Evolutionary conservation across 2,113 vertebrate species (phyloP).

Genomic region (Poeciliopsis prolifica): DNA sequence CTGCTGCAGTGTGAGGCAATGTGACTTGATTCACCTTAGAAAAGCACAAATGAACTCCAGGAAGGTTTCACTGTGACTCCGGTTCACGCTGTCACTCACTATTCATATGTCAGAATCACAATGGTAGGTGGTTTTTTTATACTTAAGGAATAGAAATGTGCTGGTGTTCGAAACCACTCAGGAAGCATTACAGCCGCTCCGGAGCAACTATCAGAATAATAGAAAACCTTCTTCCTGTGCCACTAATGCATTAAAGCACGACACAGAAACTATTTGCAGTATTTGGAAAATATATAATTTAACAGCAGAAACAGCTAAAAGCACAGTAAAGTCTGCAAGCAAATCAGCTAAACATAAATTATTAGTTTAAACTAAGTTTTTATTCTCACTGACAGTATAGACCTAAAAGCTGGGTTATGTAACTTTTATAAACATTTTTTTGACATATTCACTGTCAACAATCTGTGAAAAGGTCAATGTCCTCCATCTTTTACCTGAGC

Average conservation of each 20-base stretch:
- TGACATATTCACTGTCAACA: too few relatives aligned
- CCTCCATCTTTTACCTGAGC: too few relatives aligned
- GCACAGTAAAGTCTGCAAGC: too few relatives aligned
- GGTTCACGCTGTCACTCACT: not conserved
- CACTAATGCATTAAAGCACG: not conserved
- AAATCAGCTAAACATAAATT: too few relatives aligned
- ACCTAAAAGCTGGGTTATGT: too few relatives aligned
- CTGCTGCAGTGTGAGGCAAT: not conserved
- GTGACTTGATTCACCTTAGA: not conserved
- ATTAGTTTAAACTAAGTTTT: too few relatives aligned
- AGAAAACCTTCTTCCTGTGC: not conserved
- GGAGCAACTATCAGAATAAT: not conserved
- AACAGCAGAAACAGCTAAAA: too few relatives aligned
- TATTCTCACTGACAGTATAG: too few relatives aligned
- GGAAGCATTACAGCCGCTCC: not conserved
- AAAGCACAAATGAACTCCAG: not conserved
- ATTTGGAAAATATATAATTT: too few relatives aligned
- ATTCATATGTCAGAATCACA: not conserved
- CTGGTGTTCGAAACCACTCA: not conserved
- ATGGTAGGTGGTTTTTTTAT: not conserved
- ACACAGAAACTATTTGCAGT: not conserved
- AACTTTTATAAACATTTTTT: too few relatives aligned
- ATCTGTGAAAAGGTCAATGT: too few relatives aligned
- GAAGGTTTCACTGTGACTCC: not conserved
- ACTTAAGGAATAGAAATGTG: not conserved